Percentiles rank a stretch among this genome's conserved stretches.
phyloP scores from a whole-genome alignment of 2,888 invertebrate genomes.

The Piscicola geometra region DNA sequence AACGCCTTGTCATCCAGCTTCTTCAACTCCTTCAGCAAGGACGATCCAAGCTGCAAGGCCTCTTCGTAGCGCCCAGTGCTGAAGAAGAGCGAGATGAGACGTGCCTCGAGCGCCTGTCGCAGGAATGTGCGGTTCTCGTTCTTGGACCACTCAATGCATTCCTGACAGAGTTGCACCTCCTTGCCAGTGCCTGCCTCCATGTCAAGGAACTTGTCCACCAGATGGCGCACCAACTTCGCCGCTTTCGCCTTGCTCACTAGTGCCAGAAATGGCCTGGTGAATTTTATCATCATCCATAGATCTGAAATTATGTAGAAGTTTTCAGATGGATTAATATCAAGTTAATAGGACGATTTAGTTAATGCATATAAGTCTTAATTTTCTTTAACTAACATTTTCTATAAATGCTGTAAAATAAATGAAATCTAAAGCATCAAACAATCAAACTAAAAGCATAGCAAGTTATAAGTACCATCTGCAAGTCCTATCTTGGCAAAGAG shows the following conservation, averaged over 20 bases:
- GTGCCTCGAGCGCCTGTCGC: conserved; percentile 87
- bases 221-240: conserved; percentile 88
- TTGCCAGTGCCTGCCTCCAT: conserved; percentile 93
- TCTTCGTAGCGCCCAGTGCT: conserved; percentile 55
- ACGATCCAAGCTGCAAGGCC: conserved; percentile 61
- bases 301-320: conserved; percentile 48
- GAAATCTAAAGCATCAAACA: no score
- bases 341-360: not conserved
- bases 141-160: conserved; percentile 99
- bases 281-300: conserved; percentile 74
- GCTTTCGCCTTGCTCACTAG: conserved; percentile 98
- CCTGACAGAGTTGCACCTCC: conserved; percentile 68
- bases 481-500: conserved; percentile 81
- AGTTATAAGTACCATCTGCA: conserved; percentile 64
- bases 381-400: not conserved
- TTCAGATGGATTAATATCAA: not conserved
- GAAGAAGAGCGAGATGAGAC: conserved; percentile 83
- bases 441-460: not conserved
- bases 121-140: conserved; percentile 94
- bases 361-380: not conserved
- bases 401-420: no score
- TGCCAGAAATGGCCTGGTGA: conserved; percentile 87
- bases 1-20: conserved; percentile 98
- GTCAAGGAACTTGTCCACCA: conserved; percentile 95
- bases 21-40: conserved; percentile 87